Percentiles rank a stretch among this genome's conserved stretches.
Evolutionary conservation across 2,113 vertebrate species (phyloP).

Genomic region (Phyllopteryx taeniolatus): DNA sequence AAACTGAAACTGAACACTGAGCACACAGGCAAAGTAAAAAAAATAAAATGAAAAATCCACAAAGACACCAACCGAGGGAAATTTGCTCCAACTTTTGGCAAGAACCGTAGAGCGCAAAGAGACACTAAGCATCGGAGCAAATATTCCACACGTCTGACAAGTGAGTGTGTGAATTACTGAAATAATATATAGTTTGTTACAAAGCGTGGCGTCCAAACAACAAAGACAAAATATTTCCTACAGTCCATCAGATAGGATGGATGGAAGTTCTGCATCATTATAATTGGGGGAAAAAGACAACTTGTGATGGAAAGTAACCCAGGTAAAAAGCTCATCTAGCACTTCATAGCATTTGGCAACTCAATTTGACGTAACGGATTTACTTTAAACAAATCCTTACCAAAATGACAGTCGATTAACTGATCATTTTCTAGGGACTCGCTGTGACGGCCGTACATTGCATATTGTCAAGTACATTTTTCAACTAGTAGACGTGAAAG

Average conservation of each 20-base stretch:
- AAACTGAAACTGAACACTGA: constrained; percentile 3
- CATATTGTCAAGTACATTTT: no score
- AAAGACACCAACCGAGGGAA: constrained; percentile 6
- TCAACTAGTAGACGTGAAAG: no score
- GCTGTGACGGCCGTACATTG: no score
- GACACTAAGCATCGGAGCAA: not conserved
- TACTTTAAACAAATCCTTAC: not conserved
- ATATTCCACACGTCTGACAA: not conserved
- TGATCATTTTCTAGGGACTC: not conserved
- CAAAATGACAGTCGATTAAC: not conserved
- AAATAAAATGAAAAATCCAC: not conserved
- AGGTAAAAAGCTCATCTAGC: not conserved
- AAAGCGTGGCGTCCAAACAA: constrained; percentile 6
- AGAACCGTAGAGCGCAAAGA: constrained; percentile 9
- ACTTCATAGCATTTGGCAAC: not conserved
- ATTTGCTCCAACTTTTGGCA: not conserved
- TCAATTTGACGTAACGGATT: not conserved
- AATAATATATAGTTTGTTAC: constrained; percentile 14
- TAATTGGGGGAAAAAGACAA: not conserved
- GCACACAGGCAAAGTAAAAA: not conserved
- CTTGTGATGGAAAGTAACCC: not conserved
- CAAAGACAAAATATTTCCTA: not conserved
- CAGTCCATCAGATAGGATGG: constrained; percentile 20
- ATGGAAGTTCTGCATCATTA: constrained; percentile 13
- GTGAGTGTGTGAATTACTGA: constrained; percentile 14